These are phyloP conservation scores for Andrena dorsata DNA, from an alignment of 2,888 invertebrate species.

Conservation along the genomic window DNA sequence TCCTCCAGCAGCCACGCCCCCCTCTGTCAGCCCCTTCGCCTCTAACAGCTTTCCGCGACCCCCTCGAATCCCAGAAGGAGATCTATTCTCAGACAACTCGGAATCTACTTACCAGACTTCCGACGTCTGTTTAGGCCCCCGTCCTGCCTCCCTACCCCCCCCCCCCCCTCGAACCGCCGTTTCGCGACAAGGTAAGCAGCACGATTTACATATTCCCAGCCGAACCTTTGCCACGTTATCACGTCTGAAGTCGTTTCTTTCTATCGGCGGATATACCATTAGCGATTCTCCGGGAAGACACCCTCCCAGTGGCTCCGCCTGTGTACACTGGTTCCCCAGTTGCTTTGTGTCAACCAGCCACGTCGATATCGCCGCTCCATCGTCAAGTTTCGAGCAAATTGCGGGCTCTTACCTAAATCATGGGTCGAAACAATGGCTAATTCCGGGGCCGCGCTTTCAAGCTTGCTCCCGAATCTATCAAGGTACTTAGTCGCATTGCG, in stretches of 20 bases:
- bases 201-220: slow-evolving; percentile 73
- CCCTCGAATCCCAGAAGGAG: slow-evolving; percentile 58
- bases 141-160: not conserved
- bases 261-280: slow-evolving; percentile 34
- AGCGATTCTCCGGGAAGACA: not conserved
- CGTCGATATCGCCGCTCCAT: slow-evolving; percentile 39
- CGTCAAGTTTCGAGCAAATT: slow-evolving; percentile 72
- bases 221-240: slow-evolving; percentile 65
- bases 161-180: slow-evolving; percentile 8
- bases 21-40: slow-evolving; percentile 18
- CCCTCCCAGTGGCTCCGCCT: not conserved
- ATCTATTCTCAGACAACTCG: slow-evolving; percentile 66
- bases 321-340: slow-evolving; percentile 12
- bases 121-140: slow-evolving; percentile 69
- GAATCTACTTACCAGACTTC: slow-evolving; percentile 65
- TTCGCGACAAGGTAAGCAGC: slow-evolving; percentile 47
- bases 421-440: slow-evolving; percentile 68
- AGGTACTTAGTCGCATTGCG: slow-evolving; percentile 82
- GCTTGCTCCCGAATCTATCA: slow-evolving; percentile 76
- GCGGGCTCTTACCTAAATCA: slow-evolving; percentile 79
- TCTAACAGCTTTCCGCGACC: slow-evolving; percentile 33
- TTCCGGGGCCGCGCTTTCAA: slow-evolving; percentile 66
- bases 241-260: slow-evolving; percentile 40
- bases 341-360: slow-evolving; percentile 45
- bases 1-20: slow-evolving; percentile 15